Percentiles rank a stretch among this genome's conserved stretches.
These are phyloP conservation scores for Erythrolamprus reginae DNA, from an alignment of 2,113 vertebrate genomes.

Conservation along the genomic window DNA sequence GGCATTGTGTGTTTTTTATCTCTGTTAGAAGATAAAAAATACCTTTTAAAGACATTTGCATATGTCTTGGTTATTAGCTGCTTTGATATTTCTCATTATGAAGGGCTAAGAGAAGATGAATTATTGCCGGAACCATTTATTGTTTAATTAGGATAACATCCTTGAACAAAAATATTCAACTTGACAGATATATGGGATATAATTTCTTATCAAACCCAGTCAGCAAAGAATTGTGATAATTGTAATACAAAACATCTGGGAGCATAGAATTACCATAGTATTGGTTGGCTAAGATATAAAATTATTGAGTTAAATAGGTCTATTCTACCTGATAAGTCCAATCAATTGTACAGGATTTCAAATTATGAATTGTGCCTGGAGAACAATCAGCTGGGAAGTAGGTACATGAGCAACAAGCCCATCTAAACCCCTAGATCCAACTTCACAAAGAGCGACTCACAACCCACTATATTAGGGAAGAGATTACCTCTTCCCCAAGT, in stretches of 20 bases:
- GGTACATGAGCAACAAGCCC: no score
- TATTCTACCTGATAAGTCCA: background rate
- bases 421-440: no score
- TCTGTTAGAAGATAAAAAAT: background rate
- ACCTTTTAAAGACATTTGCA: background rate
- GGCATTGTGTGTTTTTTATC: background rate
- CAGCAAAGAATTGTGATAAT: background rate
- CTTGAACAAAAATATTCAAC: background rate
- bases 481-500: background rate
- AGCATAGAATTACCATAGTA: background rate
- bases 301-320: background rate
- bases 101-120: background rate
- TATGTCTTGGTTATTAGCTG: background rate
- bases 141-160: background rate
- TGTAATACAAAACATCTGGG: background rate
- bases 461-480: no score
- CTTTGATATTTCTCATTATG: background rate
- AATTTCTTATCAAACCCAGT: background rate
- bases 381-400: no score
- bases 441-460: no score
- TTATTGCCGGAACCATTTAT: background rate
- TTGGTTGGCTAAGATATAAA: background rate
- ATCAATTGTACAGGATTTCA: background rate
- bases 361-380: no score
- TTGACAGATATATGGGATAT: background rate